Base-by-base conservation (phyloP, 2,888 invertebrate species). In the Eristalis arbustorum region DNA sequence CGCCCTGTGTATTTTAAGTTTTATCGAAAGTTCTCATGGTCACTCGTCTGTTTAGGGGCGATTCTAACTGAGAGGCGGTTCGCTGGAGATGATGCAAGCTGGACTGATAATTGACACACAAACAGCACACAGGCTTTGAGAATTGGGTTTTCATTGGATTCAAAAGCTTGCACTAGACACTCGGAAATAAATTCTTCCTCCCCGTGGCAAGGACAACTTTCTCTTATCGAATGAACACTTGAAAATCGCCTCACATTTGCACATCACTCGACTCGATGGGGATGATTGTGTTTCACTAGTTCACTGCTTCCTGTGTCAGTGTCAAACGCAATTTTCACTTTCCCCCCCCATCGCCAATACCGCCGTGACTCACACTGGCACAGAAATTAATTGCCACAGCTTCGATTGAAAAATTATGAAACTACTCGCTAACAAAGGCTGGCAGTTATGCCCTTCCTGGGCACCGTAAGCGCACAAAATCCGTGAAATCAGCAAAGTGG, bases 391-490 rank as follows among this genome's bases (percentile, higher is more conserved):
- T 75, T 63, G 62, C 42, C 25, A 64, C 34, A 59, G 22, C 31
- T 66, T 66, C 66, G 49, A 79, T 79, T 42, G 34, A 18, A 77
- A n/a, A 80, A 73, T 73, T 80, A 74, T 69, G 68, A 80, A 80
- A 80, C 59, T 49, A 80, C 59, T 49, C 49, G 11, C 14, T 28
- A 31, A 37, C 42, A 42, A 59, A 66, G 37, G 69, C 56, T 59
- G 37, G 28, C 10, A 63, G 25, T 73, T 61, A 23, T 64, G 73
- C 67, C 80, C 79, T 49, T 72, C 63, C 62, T 62, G 23, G 49
- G 62, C 49, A 11, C 25, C 13, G 57, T 28, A 63, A 49, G 72
- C 18, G 34, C 18, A 79, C 25, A 74, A 25, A 68, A 14, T 71
- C 42, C 69, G 40, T 23, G 5, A n/a, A 72, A 56, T 37, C 66